phyloP scores from a whole-genome alignment of 2,888 invertebrate species.

The Platynereis dumerilii region DNA sequence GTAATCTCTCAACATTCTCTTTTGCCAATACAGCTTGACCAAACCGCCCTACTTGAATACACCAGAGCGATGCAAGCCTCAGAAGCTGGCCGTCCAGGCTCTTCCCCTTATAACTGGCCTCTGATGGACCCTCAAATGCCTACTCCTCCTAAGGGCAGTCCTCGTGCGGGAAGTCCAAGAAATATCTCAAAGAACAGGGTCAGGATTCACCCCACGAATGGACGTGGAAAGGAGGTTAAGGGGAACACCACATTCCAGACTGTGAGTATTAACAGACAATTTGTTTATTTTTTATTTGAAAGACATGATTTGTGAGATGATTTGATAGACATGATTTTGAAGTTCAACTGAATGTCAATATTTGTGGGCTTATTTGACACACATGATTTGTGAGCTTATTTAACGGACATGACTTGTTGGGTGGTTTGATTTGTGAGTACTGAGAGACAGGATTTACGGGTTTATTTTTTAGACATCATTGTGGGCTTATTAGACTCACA shows the following conservation, averaged over 20 bases:
- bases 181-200: neutral
- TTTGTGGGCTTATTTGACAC: no score
- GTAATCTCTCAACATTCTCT: no score
- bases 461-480: no score
- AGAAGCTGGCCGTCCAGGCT: conserved; percentile 40
- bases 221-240: conserved; percentile 4
- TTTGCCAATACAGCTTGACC: conserved; percentile 53
- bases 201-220: conserved; percentile 18
- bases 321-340: no score
- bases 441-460: no score
- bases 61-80: conserved; percentile 47
- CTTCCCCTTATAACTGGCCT: conserved; percentile 52
- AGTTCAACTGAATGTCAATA: no score
- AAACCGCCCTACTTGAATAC: conserved; percentile 54
- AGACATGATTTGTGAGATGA: no score
- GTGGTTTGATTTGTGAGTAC: no score
- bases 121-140: conserved; percentile 39
- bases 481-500: no score
- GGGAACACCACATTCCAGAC: neutral
- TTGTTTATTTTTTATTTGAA: no score
- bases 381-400: no score
- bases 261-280: neutral
- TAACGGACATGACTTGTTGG: neutral
- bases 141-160: conserved; percentile 8
- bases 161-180: neutral